Percentiles rank a stretch among this genome's conserved stretches.
These are phyloP conservation scores for Xiphias gladius DNA, from an alignment of 2,113 vertebrate species.

Conservation along the genomic window DNA sequence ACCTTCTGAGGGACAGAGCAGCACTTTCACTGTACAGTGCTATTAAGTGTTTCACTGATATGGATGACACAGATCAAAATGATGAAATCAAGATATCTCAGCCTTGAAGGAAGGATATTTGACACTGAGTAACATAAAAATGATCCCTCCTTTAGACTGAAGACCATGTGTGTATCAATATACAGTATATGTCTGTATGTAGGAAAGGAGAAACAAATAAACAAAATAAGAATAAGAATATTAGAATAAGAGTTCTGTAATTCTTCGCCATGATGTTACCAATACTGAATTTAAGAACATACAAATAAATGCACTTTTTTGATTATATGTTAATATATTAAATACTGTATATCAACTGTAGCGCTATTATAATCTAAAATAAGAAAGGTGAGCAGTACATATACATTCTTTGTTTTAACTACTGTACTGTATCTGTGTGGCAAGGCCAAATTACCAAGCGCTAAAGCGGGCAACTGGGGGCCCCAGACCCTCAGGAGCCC, in stretches of 20 bases:
- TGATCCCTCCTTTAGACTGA: background rate
- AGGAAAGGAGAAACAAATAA: background rate
- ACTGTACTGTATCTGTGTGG: too few species aligned
- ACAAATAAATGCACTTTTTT: background rate
- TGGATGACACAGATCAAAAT: slow-evolving; percentile 25
- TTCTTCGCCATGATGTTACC: background rate
- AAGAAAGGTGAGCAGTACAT: background rate
- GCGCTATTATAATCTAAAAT: background rate
- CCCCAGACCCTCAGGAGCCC: too few species aligned
- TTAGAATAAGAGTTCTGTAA: background rate
- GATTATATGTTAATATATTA: too few species aligned
- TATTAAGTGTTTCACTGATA: background rate
- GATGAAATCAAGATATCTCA: background rate
- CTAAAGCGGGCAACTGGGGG: too few species aligned
- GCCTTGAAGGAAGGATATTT: background rate
- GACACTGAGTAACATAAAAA: background rate
- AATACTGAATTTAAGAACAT: background rate
- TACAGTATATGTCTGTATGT: background rate
- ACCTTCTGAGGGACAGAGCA: slow-evolving; percentile 71
- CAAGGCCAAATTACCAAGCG: too few species aligned
- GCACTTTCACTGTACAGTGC: background rate
- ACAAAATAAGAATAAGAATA: background rate
- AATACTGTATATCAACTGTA: background rate
- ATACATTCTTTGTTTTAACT: too few species aligned
- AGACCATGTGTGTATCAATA: background rate